Base-by-base conservation (phyloP, 92 coral and sea anemone genomes). In the Parazoanthus darwini region DNA sequence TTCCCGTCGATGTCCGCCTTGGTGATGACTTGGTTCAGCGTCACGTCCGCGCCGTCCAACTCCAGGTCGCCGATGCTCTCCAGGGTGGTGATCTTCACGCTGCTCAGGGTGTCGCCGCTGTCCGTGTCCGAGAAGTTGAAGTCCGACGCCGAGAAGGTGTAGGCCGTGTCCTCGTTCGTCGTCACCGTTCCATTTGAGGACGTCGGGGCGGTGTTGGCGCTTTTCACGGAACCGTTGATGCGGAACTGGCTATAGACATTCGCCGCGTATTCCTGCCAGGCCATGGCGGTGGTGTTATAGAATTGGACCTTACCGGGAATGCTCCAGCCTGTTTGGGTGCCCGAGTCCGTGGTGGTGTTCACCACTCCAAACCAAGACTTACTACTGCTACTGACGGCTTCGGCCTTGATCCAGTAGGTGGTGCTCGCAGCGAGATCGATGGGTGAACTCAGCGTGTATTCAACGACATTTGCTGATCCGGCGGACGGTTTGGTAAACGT, bases 321-420 rank as follows among this genome's bases (percentile, higher is more conserved):
- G 73, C 73, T 67, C 73, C 73, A 67, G 73, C 73, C 73, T 67
- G 73, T 67, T 67, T 67, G 73, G 73, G 73, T 67, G 73, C 73
- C 73, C 73, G 73, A 67, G 73, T 67, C 73, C 73, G 73, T 67
- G 73, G 73, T 67, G 73, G 73, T 3, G 73, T 33, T 67, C 73
- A 33, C 73, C 73, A 33, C 8, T 67, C 0, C 3, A 67, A 67
- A 3, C 73, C 73, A 67, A 67, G 73, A 3, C 4, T 67, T 33
- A 33, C 73, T 33, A 67, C 73, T 67, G 73, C 73, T 33, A 67
- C 73, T 67, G 8, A 67, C 8, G 73, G 73, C 73, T 0, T 67
- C 73, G 73, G 73, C 8, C 73, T 3, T 67, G 73, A 67, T 67
- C 73, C 73, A 67, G 73, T 67, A 67, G 73, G 73, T 67, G 73